These are phyloP conservation scores for Lepidocyrtoides sp. DNA, from an alignment of 2,888 invertebrate genomes.

Conservation along the genomic window DNA sequence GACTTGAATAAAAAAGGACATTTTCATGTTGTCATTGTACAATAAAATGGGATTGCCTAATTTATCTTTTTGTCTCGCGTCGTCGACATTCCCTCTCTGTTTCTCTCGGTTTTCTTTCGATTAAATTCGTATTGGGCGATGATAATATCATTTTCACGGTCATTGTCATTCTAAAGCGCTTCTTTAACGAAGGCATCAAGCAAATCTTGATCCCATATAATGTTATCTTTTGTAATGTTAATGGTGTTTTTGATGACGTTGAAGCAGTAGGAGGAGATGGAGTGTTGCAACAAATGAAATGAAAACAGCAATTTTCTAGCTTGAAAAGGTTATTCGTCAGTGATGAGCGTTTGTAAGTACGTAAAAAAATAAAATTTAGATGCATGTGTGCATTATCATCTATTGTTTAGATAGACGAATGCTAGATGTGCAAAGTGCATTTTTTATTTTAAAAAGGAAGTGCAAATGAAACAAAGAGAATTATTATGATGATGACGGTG, in stretches of 20 bases:
- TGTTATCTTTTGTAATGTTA: constrained; percentile 13
- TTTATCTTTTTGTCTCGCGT: neutral
- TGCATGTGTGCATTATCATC: too few species aligned
- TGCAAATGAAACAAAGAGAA: neutral
- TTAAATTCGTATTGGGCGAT: neutral
- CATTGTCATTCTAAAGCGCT: constrained; percentile 60
- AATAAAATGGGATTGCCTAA: constrained; percentile 10
- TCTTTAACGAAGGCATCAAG: constrained; percentile 6
- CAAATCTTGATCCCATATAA: neutral
- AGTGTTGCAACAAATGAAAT: neutral
- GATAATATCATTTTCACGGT: constrained; percentile 61
- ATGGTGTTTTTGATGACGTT: neutral
- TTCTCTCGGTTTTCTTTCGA: constrained; percentile 4
- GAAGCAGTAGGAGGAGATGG: neutral
- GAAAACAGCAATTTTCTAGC: neutral
- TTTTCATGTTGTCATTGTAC: constrained; percentile 14
- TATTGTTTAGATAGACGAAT: too few species aligned
- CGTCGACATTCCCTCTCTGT: neutral
- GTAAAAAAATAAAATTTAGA: too few species aligned
- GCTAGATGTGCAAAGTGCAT: neutral
- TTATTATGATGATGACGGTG: neutral
- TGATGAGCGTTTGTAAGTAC: neutral
- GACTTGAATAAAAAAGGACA: neutral
- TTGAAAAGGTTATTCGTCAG: neutral
- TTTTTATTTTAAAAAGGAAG: neutral